Evolutionary conservation across 2,113 vertebrate species (phyloP), one percentile per base, ranked within the genome.

Genomic region (Pampusana beccarii): DNA sequence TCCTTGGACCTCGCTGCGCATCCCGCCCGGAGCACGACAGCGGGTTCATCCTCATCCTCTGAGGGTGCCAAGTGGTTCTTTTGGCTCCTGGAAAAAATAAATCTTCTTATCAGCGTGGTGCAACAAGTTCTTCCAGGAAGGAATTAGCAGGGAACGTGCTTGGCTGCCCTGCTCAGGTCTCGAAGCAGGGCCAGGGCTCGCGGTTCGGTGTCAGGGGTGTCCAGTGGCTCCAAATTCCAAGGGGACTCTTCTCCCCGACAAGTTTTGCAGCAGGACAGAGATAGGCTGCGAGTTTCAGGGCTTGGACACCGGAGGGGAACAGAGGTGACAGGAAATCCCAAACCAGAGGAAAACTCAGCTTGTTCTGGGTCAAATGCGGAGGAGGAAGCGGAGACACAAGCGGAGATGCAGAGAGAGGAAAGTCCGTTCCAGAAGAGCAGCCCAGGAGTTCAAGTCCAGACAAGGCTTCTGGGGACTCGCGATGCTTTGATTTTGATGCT

Each of bases 321-420:
- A 90, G 79, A 90, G 92, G 86, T 48, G 29, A 84, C 88, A 93
- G 93, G 94, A 95, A 96, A 93, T 86, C 92, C 85, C 71, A 83
- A 70, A 78, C 2, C 31, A 70, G 71, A 18, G 23, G 48, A 91
- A 69, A 79, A 90, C 38, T 42, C 93, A 51, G 58, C 56, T 80
- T 62, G 14, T 48, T 86, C 64, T 77, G 84, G 67, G 66, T 90
- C 54, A 73, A 51, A 85, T 0, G 46, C 5, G 1, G 73, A 79
- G 44, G 40, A 94, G 86, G 89, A 94, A 90, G 48, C 0, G 0
- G 46, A 93, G 65, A 20, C 75, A 88, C 12, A 29, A 64, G 73
- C 13, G 0, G 66, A 81, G 70, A 31, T 1, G 1, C 12, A 29
- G 36, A 12, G 60, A 74, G 62, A 92, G 81, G 44, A 80, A 94